These are phyloP conservation scores for Psylliodes chrysocephalus DNA, from an alignment of 2,888 invertebrate genomes.

Conservation along the genomic window DNA sequence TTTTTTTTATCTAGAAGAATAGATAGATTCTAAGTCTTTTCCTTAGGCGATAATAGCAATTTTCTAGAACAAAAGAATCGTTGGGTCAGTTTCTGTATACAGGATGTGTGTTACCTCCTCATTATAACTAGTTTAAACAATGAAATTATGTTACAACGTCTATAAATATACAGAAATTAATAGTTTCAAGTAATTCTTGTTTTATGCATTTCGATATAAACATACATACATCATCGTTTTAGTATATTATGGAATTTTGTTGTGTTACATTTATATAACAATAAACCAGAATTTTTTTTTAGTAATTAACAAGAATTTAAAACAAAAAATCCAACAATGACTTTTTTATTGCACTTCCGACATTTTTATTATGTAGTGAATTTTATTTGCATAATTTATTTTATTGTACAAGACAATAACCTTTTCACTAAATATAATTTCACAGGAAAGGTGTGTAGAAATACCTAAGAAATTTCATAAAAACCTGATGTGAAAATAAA, in stretches of 20 bases:
- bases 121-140: conserved; percentile 6
- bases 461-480: too few species aligned
- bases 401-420: conserved; percentile 2
- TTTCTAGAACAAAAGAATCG: conserved; percentile 13
- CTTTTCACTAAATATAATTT: not conserved
- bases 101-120: not conserved
- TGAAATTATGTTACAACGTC: not conserved
- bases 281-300: too few species aligned
- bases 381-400: not conserved
- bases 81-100: conserved; percentile 6
- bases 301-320: too few species aligned
- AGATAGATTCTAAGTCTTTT: not conserved
- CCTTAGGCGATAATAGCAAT: conserved; percentile 3
- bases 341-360: conserved; percentile 1
- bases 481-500: too few species aligned
- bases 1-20: not conserved
- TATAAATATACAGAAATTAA: too few species aligned
- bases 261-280: too few species aligned
- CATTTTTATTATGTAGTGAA: not conserved
- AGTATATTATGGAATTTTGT: too few species aligned
- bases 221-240: too few species aligned
- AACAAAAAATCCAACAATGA: too few species aligned
- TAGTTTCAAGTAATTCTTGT: too few species aligned
- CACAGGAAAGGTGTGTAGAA: not conserved
- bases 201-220: too few species aligned